These are phyloP conservation scores for Mamestra configurata DNA, from an alignment of 1,140 invertebrate species.

Conservation along the genomic window DNA sequence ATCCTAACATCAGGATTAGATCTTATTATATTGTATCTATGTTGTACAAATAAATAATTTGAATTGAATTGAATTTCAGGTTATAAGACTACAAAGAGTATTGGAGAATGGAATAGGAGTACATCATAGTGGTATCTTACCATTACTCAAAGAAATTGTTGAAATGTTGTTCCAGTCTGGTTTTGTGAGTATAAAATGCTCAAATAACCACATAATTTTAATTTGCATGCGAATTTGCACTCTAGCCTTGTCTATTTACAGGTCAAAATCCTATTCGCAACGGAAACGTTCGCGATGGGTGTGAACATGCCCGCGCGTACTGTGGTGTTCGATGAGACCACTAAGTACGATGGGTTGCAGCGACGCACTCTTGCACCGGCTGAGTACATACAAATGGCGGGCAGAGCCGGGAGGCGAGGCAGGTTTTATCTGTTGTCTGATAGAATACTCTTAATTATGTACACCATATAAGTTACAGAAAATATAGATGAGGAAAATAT, in stretches of 20 bases:
- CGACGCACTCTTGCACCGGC: constrained; percentile 94
- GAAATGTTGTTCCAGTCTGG: constrained; percentile 98
- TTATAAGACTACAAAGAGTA: constrained; percentile 92
- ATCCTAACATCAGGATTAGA: too few species aligned
- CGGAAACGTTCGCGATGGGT: constrained; percentile 99
- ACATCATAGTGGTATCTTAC: constrained; percentile 99
- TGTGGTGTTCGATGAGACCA: constrained; percentile 98
- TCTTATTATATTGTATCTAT: too few species aligned
- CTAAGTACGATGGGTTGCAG: constrained; percentile 96
- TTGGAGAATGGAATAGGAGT: constrained; percentile 97
- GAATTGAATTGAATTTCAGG: constrained; percentile 73
- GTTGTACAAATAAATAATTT: background rate
- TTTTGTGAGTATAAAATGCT: constrained; percentile 90
- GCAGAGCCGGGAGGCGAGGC: constrained; percentile 97
- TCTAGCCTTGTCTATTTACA: constrained; percentile 3
- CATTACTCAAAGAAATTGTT: constrained; percentile 99
- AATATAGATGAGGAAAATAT: too few species aligned
- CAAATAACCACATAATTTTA: background rate
- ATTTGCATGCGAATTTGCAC: constrained; percentile 12
- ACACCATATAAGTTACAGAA: too few species aligned
- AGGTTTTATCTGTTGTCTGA: background rate
- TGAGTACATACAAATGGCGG: constrained; percentile 99
- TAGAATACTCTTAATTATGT: too few species aligned
- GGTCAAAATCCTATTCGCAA: constrained; percentile 97
- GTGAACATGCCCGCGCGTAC: constrained; percentile 99